Evolutionary conservation across 2,113 vertebrate species (phyloP).

Genomic region (Tachysurus vachellii): DNA sequence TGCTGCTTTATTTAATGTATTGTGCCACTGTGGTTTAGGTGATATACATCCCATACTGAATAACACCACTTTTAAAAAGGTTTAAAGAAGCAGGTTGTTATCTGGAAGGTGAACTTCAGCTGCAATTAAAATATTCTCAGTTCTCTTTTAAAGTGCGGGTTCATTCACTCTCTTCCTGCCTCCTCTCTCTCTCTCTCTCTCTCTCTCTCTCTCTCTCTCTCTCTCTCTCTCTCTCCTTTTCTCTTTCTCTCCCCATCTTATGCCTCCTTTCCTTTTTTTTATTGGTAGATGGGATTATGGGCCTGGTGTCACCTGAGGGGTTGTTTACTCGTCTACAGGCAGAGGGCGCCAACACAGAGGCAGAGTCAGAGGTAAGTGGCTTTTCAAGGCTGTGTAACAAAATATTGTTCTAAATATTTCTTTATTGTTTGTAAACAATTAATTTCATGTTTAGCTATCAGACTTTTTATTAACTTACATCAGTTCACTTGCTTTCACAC

Average conservation of each 20-base stretch:
- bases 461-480: background rate
- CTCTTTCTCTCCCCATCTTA: background rate
- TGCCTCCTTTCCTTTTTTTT: background rate
- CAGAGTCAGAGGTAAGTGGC: conserved; percentile 85
- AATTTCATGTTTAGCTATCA: background rate
- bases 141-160: background rate
- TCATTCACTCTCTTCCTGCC: background rate
- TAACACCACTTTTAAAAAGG: background rate
- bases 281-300: conserved; percentile 78
- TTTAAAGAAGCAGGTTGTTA: background rate
- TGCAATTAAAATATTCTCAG: background rate
- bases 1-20: background rate
- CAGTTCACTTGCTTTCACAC: background rate
- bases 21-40: background rate
- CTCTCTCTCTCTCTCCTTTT: background rate
- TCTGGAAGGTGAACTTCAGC: background rate
- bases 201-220: background rate
- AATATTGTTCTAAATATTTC: background rate
- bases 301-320: conserved; percentile 75
- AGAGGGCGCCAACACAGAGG: conserved; percentile 86
- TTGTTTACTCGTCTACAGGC: conserved; percentile 85
- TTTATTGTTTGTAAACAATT: background rate
- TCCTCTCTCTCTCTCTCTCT: background rate
- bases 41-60: background rate
- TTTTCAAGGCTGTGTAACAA: background rate